phyloP scores from a whole-genome alignment of 2,797 vertebrate genomes.

The Potorous gilbertii region DNA sequence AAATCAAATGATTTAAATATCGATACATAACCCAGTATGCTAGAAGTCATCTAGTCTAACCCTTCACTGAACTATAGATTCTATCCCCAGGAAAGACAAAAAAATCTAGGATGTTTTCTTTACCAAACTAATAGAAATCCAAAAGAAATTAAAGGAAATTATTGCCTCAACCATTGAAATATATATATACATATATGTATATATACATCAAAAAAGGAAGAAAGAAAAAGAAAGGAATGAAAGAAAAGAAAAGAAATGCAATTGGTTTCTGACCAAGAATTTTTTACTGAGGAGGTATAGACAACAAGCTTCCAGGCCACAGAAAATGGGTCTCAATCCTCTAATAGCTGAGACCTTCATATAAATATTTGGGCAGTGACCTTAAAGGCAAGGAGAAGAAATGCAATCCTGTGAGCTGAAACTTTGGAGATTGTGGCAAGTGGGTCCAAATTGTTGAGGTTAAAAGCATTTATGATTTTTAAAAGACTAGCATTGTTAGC shows the following conservation, averaged over 20 bases:
- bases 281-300: conserved; percentile 22
- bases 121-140: conserved; percentile 50
- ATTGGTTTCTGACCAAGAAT: conserved; percentile 31
- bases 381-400: conserved; percentile 77
- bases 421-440: conserved; percentile 82
- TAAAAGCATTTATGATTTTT: conserved; percentile 81
- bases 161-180: conserved; percentile 14
- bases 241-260: conserved; percentile 41
- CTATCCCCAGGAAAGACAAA: not conserved
- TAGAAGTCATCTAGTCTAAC: not conserved
- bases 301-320: conserved; percentile 63
- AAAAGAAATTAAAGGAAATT: conserved; percentile 60
- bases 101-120: conserved; percentile 41
- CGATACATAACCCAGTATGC: not conserved
- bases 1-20: not conserved
- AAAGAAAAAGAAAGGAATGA: conserved; percentile 26
- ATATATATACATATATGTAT: not conserved
- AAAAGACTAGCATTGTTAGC: conserved; percentile 80
- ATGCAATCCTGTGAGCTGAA: conserved; percentile 78
- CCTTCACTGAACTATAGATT: not conserved
- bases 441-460: conserved; percentile 82
- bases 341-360: conserved; percentile 75
- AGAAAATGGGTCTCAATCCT: conserved; percentile 65
- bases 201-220: not conserved
- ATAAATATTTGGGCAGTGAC: conserved; percentile 80